Conservation (phyloP, 2,888 invertebrate species). For the Pseudococcus jackbeardsleyi region DNA sequence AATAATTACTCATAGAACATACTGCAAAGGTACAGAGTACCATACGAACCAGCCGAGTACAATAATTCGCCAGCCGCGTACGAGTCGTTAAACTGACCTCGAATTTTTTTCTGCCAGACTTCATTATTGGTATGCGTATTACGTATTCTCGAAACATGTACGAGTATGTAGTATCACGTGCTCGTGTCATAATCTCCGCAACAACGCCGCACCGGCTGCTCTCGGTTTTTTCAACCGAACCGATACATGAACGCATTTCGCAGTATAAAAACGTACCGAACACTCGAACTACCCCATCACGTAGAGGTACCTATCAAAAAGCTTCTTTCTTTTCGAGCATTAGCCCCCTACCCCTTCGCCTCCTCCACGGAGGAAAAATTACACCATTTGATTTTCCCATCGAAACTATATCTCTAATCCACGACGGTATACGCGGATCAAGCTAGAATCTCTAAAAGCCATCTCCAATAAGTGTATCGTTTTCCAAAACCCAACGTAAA, state of each 20-base stretch:
- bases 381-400: not conserved
- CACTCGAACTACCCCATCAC: not conserved
- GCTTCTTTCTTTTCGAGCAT: not conserved
- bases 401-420: not conserved
- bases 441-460: no score
- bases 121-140: constrained; percentile 2
- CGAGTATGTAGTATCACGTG: constrained; percentile 1
- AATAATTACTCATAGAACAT: not conserved
- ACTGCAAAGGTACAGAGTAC: not conserved
- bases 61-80: not conserved
- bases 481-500: no score
- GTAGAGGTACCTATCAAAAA: not conserved
- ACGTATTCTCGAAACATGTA: constrained; percentile 21
- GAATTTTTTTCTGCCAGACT: not conserved
- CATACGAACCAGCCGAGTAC: not conserved
- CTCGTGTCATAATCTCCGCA: constrained; percentile 1
- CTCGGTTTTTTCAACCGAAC: not conserved
- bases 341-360: not conserved
- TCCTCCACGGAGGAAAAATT: not conserved
- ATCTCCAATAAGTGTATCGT: no score
- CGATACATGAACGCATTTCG: not conserved
- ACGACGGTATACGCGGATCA: no score
- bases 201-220: not conserved
- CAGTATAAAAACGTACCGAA: not conserved
- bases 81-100: constrained; percentile 28